phyloP scores from a whole-genome alignment of 1,140 invertebrate genomes.

The Drosophila arizonae region DNA sequence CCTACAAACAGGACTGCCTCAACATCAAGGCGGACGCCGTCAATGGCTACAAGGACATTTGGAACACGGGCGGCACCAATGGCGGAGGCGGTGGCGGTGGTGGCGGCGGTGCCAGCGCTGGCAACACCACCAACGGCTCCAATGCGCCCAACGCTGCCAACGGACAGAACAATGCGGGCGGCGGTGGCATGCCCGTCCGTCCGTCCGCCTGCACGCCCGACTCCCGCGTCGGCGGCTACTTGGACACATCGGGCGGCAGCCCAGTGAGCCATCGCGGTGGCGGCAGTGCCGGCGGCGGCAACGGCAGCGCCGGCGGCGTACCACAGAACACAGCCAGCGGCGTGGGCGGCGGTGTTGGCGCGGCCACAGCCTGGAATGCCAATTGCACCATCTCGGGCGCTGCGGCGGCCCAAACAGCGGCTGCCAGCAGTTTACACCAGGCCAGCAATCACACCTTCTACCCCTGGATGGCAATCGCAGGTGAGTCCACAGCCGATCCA shows the following conservation, averaged over 20 bases:
- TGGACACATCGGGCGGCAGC: slow-evolving; percentile 88
- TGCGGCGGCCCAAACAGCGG: slow-evolving; percentile 89
- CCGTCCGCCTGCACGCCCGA: slow-evolving; percentile 94
- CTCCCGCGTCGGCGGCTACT: slow-evolving; percentile 87
- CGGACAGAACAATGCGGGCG: slow-evolving; percentile 85
- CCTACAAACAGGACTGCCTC: slow-evolving; percentile 83
- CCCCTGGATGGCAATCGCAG: slow-evolving; percentile 99
- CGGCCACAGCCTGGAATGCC: slow-evolving; percentile 84
- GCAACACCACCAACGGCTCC: slow-evolving; percentile 71
- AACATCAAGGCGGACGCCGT: slow-evolving; percentile 84
- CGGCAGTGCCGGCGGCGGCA: slow-evolving; percentile 86
- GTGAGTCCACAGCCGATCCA: slow-evolving; percentile 86
- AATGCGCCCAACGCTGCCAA: slow-evolving; percentile 83
- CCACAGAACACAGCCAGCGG: slow-evolving; percentile 83
- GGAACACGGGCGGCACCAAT: slow-evolving; percentile 86
- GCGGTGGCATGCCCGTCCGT: slow-evolving; percentile 85
- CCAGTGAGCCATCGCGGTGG: slow-evolving; percentile 90
- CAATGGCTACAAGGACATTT: slow-evolving; percentile 86
- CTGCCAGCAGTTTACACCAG: slow-evolving; percentile 93
- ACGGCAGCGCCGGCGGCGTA: slow-evolving; percentile 87
- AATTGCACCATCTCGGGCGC: slow-evolving; percentile 83
- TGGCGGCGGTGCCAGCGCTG: slow-evolving; percentile 73
- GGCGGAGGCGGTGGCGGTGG: slow-evolving; percentile 63
- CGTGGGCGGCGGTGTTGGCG: slow-evolving; percentile 85
- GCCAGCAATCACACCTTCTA: slow-evolving; percentile 96